Evolutionary conservation across 2,797 vertebrate species (phyloP).

Genomic region (Scleropages formosus): DNA sequence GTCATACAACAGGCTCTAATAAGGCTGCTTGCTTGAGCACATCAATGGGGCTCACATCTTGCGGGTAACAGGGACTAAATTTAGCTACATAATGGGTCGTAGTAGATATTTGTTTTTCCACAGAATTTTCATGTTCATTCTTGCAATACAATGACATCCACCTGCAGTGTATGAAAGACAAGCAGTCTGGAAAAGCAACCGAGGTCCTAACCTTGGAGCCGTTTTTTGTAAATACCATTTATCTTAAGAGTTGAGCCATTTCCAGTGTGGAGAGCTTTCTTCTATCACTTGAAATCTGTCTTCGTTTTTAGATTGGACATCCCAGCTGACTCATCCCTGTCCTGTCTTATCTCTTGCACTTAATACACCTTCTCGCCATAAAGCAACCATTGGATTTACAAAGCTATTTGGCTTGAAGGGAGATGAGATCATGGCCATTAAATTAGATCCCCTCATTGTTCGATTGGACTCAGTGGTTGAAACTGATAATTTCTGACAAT

Average conservation of each 20-base stretch:
- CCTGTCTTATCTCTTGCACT: slow-evolving; percentile 12
- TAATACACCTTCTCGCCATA: background rate
- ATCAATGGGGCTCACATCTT: no score
- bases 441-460: background rate
- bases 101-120: no score
- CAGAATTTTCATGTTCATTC: no score
- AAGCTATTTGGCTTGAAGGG: slow-evolving; percentile 13
- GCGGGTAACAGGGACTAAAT: no score
- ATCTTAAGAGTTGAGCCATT: background rate
- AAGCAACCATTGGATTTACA: background rate
- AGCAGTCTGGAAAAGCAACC: no score
- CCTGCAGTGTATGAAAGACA: no score
- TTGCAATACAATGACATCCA: no score
- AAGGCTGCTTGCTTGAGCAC: no score
- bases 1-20: no score
- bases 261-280: background rate
- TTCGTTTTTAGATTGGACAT: background rate
- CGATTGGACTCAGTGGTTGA: background rate
- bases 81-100: no score
- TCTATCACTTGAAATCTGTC: background rate
- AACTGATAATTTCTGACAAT: slow-evolving; percentile 24
- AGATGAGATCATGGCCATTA: slow-evolving; percentile 2
- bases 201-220: no score
- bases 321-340: background rate
- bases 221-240: no score